Conservation (phyloP, 2,113 vertebrate genomes). For the Lasiurus borealis region DNA sequence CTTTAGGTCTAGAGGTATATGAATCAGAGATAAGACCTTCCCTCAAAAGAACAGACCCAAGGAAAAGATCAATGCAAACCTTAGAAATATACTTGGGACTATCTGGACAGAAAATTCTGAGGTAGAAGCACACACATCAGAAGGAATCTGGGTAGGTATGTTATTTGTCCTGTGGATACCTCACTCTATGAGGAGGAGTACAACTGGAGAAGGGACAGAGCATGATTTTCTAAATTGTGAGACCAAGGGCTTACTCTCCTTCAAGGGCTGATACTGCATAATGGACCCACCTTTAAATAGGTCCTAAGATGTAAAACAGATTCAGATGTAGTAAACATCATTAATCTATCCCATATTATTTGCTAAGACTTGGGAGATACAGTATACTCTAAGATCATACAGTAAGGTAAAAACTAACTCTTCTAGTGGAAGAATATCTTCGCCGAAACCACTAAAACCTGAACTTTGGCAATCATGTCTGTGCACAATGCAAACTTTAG, state of each 20-base stretch:
- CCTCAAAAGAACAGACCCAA: not conserved
- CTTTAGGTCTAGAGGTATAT: not conserved
- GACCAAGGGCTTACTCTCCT: not conserved
- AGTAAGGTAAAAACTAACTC: slow-evolving; percentile 66
- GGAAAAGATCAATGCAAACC: not conserved
- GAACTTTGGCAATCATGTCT: not conserved
- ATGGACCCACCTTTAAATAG: not conserved
- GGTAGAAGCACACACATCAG: not conserved
- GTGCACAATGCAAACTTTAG: not conserved
- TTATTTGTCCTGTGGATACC: not conserved
- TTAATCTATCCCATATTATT: not conserved
- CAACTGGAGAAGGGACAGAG: not conserved
- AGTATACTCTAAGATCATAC: not conserved
- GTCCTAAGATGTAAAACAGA: not conserved
- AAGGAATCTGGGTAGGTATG: not conserved
- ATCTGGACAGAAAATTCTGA: not conserved
- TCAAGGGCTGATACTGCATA: not conserved
- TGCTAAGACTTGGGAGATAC: not conserved
- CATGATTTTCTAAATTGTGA: not conserved
- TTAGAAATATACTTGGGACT: not conserved
- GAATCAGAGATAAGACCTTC: not conserved
- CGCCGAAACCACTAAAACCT: not conserved
- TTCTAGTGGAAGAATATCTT: not conserved
- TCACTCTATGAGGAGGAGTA: not conserved
- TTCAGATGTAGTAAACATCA: not conserved